Evolutionary conservation across 1,140 invertebrate species (phyloP).

Genomic region (Platyura marginata): DNA sequence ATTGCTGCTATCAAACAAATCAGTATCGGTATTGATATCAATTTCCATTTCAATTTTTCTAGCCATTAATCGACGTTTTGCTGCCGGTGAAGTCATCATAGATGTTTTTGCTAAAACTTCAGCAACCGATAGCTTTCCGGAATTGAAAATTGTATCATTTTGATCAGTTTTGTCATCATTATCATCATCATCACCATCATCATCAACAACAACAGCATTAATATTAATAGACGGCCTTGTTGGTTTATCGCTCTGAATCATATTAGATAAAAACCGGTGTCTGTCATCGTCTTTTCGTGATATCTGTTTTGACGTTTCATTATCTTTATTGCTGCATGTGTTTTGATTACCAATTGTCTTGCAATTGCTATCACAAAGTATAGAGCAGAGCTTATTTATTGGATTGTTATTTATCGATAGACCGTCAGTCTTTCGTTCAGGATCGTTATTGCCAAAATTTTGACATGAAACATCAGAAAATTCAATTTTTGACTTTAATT

Average conservation of each 20-base stretch:
- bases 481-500: not conserved
- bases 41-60: slow-evolving; percentile 29
- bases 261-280: not conserved
- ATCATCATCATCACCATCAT: not conserved
- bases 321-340: no score
- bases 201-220: not conserved
- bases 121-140: slow-evolving; percentile 31
- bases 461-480: not conserved
- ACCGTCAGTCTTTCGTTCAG: no score
- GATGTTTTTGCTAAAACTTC: slow-evolving; percentile 35
- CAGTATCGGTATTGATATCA: slow-evolving; percentile 13
- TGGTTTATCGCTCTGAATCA: not conserved
- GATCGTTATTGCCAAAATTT: no score
- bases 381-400: slow-evolving; percentile 6
- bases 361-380: slow-evolving; percentile 5
- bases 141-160: slow-evolving; percentile 14
- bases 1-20: slow-evolving; percentile 5
- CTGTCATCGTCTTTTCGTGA: slow-evolving; percentile 1
- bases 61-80: slow-evolving; percentile 29
- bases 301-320: not conserved
- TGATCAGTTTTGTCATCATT: slow-evolving; percentile 4
- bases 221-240: no score
- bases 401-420: not conserved
- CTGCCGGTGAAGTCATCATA: slow-evolving; percentile 33
- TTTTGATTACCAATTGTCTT: not conserved